phyloP scores from a whole-genome alignment of 2,888 invertebrate genomes.

The Pandemis corylana region DNA sequence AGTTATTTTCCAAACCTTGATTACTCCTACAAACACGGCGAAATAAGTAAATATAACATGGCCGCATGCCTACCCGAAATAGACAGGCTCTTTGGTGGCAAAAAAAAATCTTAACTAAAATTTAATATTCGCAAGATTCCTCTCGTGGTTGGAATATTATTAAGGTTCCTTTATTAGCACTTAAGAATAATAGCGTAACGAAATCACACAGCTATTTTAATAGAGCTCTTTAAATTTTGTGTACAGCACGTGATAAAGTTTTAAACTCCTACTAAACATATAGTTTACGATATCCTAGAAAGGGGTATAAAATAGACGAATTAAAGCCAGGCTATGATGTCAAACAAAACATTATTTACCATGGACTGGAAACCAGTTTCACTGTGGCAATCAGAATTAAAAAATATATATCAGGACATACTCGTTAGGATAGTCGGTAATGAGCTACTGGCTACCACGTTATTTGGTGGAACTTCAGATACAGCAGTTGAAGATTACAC shows the following conservation, averaged over 20 bases:
- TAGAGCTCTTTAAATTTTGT: constrained; percentile 1
- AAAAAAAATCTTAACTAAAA: too few species aligned
- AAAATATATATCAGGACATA: neutral
- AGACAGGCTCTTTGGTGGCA: too few species aligned
- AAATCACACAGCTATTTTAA: constrained; percentile 13
- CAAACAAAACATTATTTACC: neutral
- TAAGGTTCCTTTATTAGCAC: neutral
- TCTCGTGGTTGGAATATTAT: neutral
- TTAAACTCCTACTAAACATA: constrained; percentile 6
- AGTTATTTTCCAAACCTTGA: neutral
- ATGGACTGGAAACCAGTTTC: neutral
- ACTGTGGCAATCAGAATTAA: neutral
- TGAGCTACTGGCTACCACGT: too few species aligned
- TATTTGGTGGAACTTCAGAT: too few species aligned
- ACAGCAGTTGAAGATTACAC: too few species aligned
- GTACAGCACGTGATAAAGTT: constrained; percentile 3
- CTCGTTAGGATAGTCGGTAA: too few species aligned
- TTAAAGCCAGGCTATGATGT: neutral
- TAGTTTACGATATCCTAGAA: constrained; percentile 10
- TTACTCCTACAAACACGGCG: neutral
- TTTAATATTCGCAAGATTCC: neutral
- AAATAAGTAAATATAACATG: neutral
- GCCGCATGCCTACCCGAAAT: too few species aligned
- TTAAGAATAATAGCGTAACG: neutral
- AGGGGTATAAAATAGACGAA: constrained; percentile 1